Evolutionary conservation across 2,797 vertebrate species (phyloP).

Genomic region (Paedocypris micromegethes): DNA sequence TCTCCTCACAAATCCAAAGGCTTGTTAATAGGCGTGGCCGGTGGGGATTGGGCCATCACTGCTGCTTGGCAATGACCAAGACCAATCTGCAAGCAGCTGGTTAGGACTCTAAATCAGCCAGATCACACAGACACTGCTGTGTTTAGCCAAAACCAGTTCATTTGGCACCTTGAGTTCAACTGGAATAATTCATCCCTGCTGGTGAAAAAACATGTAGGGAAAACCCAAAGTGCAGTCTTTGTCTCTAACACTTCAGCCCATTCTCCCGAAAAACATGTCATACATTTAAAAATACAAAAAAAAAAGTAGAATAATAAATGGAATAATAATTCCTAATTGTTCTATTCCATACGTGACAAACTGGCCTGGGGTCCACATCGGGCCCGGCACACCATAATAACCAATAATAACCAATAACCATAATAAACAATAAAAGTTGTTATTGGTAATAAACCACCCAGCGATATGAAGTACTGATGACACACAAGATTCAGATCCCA

Average conservation of each 20-base stretch:
- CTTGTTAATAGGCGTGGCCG: constrained; percentile 30
- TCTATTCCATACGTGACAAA: no score
- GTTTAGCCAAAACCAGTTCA: constrained; percentile 30
- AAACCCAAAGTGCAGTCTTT: no score
- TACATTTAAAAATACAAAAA: background rate
- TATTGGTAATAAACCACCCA: no score
- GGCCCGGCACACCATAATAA: no score
- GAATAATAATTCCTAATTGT: background rate
- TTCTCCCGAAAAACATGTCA: no score
- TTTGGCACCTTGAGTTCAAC: constrained; percentile 8
- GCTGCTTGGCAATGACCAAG: constrained; percentile 23
- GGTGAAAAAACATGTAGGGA: background rate
- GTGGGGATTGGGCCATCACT: constrained; percentile 37
- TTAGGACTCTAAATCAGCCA: constrained; percentile 28
- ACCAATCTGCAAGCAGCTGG: constrained; percentile 43
- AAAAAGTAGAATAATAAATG: background rate
- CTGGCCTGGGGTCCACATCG: no score
- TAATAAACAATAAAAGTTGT: no score
- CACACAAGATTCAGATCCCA: no score
- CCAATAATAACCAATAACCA: no score
- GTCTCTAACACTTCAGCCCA: no score
- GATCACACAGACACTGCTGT: constrained; percentile 41
- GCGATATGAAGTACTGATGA: no score
- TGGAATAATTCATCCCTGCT: constrained; percentile 1
- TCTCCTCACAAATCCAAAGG: constrained; percentile 23